Percentiles rank a stretch among this genome's conserved stretches.
These are phyloP conservation scores for Coremacera marginata DNA, from an alignment of 2,888 invertebrate genomes.

Conservation along the genomic window DNA sequence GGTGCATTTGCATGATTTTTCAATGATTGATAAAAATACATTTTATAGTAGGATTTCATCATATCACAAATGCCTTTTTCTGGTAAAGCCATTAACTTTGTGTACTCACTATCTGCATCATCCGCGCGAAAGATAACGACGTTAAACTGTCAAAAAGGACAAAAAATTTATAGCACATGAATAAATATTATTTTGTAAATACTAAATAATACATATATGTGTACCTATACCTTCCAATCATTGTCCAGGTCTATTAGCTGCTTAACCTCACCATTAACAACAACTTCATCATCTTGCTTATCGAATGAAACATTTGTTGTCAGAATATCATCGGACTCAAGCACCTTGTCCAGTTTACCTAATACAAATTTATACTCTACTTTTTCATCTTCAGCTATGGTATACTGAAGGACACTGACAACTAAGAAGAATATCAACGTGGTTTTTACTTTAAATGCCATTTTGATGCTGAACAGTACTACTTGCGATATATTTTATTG, in stretches of 20 bases:
- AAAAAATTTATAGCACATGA: not conserved
- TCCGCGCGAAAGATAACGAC: slow-evolving; percentile 27
- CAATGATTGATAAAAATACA: slow-evolving; percentile 55
- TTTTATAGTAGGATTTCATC: slow-evolving; percentile 55
- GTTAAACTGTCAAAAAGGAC: not conserved
- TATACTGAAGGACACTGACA: slow-evolving; percentile 6
- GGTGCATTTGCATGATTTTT: slow-evolving; percentile 61
- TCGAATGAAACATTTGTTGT: slow-evolving; percentile 49
- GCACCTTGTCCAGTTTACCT: slow-evolving; percentile 48
- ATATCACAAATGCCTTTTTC: slow-evolving; percentile 51
- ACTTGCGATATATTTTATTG: too few relatives aligned
- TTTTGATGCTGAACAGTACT: not conserved
- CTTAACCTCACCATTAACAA: slow-evolving; percentile 55
- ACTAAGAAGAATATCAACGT: slow-evolving; percentile 8
- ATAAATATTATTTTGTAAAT: not conserved
- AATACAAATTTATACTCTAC: slow-evolving; percentile 45
- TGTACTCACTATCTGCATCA: slow-evolving; percentile 45
- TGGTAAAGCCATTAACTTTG: slow-evolving; percentile 42
- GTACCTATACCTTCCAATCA: slow-evolving; percentile 56
- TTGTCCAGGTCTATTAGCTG: slow-evolving; percentile 53
- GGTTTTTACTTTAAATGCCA: not conserved
- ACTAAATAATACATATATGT: too few relatives aligned
- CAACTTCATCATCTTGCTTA: slow-evolving; percentile 47
- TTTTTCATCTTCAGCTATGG: slow-evolving; percentile 38
- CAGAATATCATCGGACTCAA: slow-evolving; percentile 45